Evolutionary conservation across 1,140 invertebrate genomes (phyloP).

Genomic region (Tenebrio molitor): DNA sequence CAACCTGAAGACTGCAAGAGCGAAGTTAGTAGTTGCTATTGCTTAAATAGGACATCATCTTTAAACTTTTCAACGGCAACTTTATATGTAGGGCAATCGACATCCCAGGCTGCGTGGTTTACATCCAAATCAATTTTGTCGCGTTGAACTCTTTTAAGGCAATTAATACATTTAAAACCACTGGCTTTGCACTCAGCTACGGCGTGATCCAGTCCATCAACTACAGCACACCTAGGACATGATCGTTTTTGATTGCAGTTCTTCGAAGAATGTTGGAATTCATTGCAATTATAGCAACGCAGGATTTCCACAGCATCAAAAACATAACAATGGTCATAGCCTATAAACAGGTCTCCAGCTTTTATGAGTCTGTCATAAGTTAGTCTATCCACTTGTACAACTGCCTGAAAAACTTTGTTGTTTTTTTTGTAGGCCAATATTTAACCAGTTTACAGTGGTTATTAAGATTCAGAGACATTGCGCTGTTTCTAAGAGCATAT

Average conservation of each 20-base stretch:
- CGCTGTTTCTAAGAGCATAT: conserved; percentile 21
- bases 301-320: conserved; percentile 38
- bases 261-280: conserved; percentile 40
- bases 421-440: conserved; percentile 22
- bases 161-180: conserved; percentile 6
- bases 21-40: conserved; percentile 1
- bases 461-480: conserved; percentile 49
- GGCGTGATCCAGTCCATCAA: not conserved
- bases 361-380: conserved; percentile 34
- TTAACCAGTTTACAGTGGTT: conserved; percentile 12
- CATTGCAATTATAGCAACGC: conserved; percentile 43
- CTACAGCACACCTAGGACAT: conserved; percentile 26
- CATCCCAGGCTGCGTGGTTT: too few relatives aligned
- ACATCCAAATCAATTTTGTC: too few relatives aligned
- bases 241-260: not conserved
- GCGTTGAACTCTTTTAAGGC: too few relatives aligned
- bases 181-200: not conserved
- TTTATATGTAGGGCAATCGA: too few relatives aligned
- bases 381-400: conserved; percentile 20
- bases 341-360: conserved; percentile 27
- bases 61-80: too few relatives aligned
- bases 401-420: conserved; percentile 19
- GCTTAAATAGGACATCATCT: too few relatives aligned
- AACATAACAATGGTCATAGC: conserved; percentile 41
- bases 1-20: too few relatives aligned